Evolutionary conservation across 2,888 invertebrate genomes (phyloP).

Genomic region (Biston stratarius): DNA sequence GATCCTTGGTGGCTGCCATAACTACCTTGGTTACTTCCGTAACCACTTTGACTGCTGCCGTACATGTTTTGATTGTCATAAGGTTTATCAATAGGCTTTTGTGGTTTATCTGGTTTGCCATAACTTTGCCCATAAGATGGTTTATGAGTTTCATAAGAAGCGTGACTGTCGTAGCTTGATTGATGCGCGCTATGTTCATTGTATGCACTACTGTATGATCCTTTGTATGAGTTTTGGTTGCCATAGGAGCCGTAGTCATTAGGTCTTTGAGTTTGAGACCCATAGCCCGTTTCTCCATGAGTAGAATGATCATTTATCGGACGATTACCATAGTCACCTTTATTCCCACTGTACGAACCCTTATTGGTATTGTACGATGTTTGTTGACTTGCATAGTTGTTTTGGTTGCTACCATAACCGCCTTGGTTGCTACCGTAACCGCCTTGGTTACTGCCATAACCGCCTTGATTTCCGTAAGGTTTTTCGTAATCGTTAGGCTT

Average conservation of each 20-base stretch:
- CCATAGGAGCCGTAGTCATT: conserved; percentile 13
- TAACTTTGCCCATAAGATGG: conserved; percentile 34
- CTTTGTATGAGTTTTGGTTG: conserved; percentile 34
- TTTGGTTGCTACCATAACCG: conserved; percentile 34
- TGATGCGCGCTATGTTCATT: conserved; percentile 30
- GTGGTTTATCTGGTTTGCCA: conserved; percentile 40
- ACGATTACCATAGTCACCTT: conserved; percentile 24
- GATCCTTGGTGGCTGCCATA: conserved; percentile 26
- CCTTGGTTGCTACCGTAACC: conserved; percentile 38
- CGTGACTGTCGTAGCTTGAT: conserved; percentile 28
- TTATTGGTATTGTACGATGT: conserved; percentile 21
- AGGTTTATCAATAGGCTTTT: conserved; percentile 42
- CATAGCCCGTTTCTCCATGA: conserved; percentile 5
- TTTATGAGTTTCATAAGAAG: conserved; percentile 36
- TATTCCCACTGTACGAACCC: conserved; percentile 23
- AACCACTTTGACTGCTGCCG: conserved; percentile 32
- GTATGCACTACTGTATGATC: conserved; percentile 29
- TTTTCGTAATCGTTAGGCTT: conserved; percentile 31
- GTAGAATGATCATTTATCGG: conserved; percentile 24
- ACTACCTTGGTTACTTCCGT: conserved; percentile 36
- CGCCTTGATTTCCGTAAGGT: conserved; percentile 35
- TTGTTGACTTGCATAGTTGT: conserved; percentile 14
- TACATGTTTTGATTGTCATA: conserved; percentile 17
- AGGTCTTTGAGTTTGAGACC: background rate
- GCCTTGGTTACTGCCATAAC: conserved; percentile 30